Evolutionary conservation across 2,113 vertebrate genomes (phyloP).

Genomic region (Pluvialis apricaria): DNA sequence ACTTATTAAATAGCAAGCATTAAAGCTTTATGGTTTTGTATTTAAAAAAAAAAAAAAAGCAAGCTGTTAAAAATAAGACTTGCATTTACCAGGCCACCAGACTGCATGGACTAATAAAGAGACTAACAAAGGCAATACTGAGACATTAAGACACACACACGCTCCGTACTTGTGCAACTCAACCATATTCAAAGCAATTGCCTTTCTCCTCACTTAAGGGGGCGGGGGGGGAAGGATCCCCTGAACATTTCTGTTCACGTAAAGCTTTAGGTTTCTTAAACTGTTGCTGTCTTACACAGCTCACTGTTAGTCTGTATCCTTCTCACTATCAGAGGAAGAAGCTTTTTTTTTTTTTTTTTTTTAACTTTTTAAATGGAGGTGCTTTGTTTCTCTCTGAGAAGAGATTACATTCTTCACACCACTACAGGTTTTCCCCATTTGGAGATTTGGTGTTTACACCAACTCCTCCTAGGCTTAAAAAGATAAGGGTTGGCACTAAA

Average conservation of each 20-base stretch:
- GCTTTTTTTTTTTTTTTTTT: not conserved
- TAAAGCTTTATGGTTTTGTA: constrained; percentile 68
- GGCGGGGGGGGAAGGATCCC: not conserved
- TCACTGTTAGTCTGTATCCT: not conserved
- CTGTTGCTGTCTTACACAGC: not conserved
- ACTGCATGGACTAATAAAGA: constrained; percentile 46
- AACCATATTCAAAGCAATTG: constrained; percentile 43
- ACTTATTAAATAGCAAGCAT: constrained; percentile 64
- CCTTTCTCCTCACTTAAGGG: constrained; percentile 14
- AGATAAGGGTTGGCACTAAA: constrained; percentile 53
- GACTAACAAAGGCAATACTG: constrained; percentile 63
- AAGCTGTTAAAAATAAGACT: constrained; percentile 67
- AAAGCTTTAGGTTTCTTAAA: constrained; percentile 53
- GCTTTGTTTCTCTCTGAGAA: constrained; percentile 34
- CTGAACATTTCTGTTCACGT: constrained; percentile 37
- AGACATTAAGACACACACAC: constrained; percentile 63
- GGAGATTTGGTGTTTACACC: not conserved
- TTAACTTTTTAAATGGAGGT: not conserved
- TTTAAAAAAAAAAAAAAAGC: not conserved
- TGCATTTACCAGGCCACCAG: constrained; percentile 63
- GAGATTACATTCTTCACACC: constrained; percentile 41
- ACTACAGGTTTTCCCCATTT: not conserved
- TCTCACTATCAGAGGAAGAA: constrained; percentile 3
- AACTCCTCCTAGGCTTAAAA: constrained; percentile 10
- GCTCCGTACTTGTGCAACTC: constrained; percentile 56